These are phyloP conservation scores for Dendrophyllia cribrosa DNA, from an alignment of 64 coral and sea anemone species.

Conservation along the genomic window DNA sequence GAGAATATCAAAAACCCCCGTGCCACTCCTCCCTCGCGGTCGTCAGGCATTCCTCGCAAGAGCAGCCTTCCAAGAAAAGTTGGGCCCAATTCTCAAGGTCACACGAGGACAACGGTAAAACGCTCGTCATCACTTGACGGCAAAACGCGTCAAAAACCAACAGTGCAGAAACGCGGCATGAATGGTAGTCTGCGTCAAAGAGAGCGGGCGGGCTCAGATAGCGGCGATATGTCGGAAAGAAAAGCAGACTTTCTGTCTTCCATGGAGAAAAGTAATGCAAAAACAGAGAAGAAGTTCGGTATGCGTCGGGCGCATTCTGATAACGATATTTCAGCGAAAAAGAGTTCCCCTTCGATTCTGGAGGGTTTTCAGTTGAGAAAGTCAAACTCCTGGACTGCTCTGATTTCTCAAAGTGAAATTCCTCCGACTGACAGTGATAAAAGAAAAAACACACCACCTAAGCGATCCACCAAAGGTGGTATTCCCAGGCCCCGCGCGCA, in stretches of 20 bases:
- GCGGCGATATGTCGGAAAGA: conserved; percentile 2
- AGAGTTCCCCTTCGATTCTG: conserved; percentile 10
- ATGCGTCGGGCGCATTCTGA: conserved; percentile 74
- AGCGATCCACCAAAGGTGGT: not conserved
- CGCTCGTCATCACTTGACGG: conserved; percentile 92
- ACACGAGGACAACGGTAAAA: conserved; percentile 69
- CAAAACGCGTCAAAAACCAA: conserved; percentile 67
- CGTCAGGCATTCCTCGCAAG: conserved; percentile 64
- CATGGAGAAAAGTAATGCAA: conserved; percentile 33
- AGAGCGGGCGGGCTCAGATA: not conserved
- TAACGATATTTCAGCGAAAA: conserved; percentile 73
- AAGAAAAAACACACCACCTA: not conserved
- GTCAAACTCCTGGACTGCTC: conserved; percentile 86
- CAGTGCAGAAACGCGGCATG: conserved; percentile 7
- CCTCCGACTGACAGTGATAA: not conserved
- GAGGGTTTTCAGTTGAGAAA: conserved; percentile 49
- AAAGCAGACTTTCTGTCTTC: conserved; percentile 8
- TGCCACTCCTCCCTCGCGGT: conserved; percentile 49
- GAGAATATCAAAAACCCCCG: conserved; percentile 39
- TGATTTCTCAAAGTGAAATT: conserved; percentile 49
- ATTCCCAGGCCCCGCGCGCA: not conserved
- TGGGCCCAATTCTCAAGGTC: conserved; percentile 41
- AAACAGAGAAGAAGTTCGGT: conserved; percentile 41
- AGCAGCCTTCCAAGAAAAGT: conserved; percentile 55
- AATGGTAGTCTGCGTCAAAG: conserved; percentile 10